Evolutionary conservation across 2,113 vertebrate genomes (phyloP).

Genomic region (Pongo abelii): DNA sequence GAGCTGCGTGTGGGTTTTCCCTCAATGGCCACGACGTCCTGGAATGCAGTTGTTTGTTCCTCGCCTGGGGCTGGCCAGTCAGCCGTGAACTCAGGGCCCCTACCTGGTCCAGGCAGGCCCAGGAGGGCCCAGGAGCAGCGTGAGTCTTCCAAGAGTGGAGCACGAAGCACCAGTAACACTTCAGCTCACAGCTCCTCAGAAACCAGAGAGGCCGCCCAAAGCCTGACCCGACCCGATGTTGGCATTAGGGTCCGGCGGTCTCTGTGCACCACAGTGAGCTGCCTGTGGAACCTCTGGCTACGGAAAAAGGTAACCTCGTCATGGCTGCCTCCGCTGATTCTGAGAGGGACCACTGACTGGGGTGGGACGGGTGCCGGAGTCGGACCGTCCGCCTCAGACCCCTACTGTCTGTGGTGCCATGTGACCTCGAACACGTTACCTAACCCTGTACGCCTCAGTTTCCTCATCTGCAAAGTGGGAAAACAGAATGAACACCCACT

Average conservation of each 20-base stretch:
- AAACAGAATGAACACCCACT: too few relatives aligned
- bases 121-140: not conserved
- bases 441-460: not conserved
- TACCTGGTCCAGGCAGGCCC: not conserved
- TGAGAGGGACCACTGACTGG: not conserved
- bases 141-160: not conserved
- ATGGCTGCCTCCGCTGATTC: accelerated
- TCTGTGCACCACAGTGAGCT: not conserved
- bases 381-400: not conserved
- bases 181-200: not conserved
- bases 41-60: accelerated
- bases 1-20: too few relatives aligned
- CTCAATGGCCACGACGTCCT: too few relatives aligned
- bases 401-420: accelerated
- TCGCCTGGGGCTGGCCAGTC: not conserved
- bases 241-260: not conserved
- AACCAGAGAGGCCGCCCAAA: not conserved
- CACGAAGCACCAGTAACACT: not conserved
- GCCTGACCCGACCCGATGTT: accelerated
- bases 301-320: accelerated
- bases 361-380: not conserved
- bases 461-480: not conserved
- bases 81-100: not conserved
- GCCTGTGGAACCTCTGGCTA: not conserved
- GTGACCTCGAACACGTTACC: accelerated